Percentiles rank a stretch among this genome's conserved stretches.
These are phyloP conservation scores for Agrenia bidenticulata DNA, from an alignment of 2,888 invertebrate genomes.

Conservation along the genomic window DNA sequence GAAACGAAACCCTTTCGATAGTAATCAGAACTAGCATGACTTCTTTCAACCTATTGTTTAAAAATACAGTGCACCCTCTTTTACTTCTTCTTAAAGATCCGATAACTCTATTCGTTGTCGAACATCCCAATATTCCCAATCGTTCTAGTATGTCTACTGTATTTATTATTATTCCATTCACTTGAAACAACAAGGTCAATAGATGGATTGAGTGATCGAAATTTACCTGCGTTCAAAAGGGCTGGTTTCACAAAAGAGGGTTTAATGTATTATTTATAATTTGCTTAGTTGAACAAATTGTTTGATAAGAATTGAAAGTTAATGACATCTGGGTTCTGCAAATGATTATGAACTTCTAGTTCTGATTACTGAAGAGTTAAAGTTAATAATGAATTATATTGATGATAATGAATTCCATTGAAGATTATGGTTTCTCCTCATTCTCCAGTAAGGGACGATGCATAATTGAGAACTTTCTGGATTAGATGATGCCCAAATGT, in stretches of 20 bases:
- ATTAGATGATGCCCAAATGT: neutral
- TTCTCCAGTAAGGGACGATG: too few species aligned
- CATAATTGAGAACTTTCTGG: neutral
- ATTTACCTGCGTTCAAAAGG: conserved; percentile 18
- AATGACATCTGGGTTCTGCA: conserved; percentile 11
- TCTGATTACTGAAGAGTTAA: conserved; percentile 23
- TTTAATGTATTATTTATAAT: too few species aligned
- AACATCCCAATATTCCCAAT: too few species aligned
- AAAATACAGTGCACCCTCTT: conserved; percentile 19
- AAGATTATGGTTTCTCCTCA: too few species aligned
- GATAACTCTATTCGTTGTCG: too few species aligned
- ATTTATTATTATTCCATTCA: too few species aligned
- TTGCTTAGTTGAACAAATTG: too few species aligned
- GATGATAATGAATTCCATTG: neutral
- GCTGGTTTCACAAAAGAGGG: too few species aligned
- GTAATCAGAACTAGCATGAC: conserved; percentile 48
- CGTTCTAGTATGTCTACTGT: too few species aligned
- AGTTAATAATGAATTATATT: neutral
- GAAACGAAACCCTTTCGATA: conserved; percentile 10
- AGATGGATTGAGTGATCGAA: neutral
- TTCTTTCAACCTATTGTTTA: conserved; percentile 45
- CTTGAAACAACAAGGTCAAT: too few species aligned
- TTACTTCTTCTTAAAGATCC: neutral
- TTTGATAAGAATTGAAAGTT: too few species aligned
- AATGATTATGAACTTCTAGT: conserved; percentile 9